A percentile compares a stretch with the other conserved stretches of the same genome.
Conservation (phyloP, 2,113 vertebrate species). For the Taurulus bubalis region DNA sequence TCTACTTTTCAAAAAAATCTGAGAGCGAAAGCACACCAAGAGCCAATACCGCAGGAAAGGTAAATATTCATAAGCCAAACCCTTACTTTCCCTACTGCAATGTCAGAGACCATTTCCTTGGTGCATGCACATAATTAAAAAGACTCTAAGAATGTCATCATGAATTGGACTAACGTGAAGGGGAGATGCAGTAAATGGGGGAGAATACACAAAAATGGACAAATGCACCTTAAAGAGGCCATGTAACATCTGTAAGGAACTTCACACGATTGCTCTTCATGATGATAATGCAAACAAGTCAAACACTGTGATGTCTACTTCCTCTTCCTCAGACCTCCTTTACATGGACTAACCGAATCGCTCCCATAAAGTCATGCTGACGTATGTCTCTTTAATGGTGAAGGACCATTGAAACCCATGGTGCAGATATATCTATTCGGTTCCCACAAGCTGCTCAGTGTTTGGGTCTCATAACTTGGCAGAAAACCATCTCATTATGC, state of each 20-base stretch:
- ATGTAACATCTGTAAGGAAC: neutral
- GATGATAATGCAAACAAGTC: neutral
- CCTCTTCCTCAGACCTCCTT: neutral
- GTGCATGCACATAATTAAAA: neutral
- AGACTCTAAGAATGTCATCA: neutral
- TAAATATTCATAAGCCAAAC: too few relatives aligned
- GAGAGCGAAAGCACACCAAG: neutral
- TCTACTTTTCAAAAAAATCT: neutral
- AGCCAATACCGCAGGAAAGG: too few relatives aligned
- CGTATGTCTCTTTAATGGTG: neutral
- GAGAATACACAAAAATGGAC: neutral
- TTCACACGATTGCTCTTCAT: neutral
- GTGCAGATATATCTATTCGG: too few relatives aligned
- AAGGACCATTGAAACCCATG: too few relatives aligned
- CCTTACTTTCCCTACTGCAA: neutral
- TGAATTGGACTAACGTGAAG: neutral
- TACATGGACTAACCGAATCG: neutral
- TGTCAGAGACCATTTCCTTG: neutral
- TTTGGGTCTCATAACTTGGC: too few relatives aligned
- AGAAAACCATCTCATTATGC: neutral
- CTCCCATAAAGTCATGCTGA: neutral
- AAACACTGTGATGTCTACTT: neutral
- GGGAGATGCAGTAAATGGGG: neutral
- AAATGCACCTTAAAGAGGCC: neutral
- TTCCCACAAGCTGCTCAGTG: too few relatives aligned